Percentiles rank a stretch among this genome's conserved stretches.
phyloP scores from a whole-genome alignment of 2,797 vertebrate genomes.

The Coracias cyanogaster region DNA sequence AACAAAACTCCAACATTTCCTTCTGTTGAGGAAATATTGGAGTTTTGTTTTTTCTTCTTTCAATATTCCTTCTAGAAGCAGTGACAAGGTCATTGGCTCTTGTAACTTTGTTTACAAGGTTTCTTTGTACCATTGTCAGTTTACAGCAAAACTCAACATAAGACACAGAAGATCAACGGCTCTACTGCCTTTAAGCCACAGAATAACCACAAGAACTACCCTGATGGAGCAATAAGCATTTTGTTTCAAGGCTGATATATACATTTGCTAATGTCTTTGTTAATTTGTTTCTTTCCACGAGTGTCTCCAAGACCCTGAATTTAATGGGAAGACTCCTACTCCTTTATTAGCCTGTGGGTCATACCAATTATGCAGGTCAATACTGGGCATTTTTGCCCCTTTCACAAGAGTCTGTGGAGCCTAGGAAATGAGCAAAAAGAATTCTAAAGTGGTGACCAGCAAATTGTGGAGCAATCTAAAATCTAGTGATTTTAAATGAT shows the following conservation, averaged over 20 bases:
- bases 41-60: too few relatives aligned
- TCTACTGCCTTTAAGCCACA: neutral
- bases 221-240: neutral
- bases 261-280: neutral
- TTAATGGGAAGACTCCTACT: neutral
- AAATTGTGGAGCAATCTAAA: neutral
- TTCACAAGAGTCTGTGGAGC: neutral
- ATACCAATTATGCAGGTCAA: neutral
- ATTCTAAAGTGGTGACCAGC: neutral
- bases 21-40: too few relatives aligned
- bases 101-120: neutral
- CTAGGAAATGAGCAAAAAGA: neutral
- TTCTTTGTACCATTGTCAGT: neutral
- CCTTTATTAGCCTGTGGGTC: neutral
- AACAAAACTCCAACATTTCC: neutral
- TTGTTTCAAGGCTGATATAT: neutral
- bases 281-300: neutral
- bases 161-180: neutral
- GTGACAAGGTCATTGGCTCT: neutral
- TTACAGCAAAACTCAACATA: neutral
- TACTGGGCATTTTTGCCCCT: neutral
- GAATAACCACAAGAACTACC: neutral
- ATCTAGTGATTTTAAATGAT: neutral
- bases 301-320: neutral
- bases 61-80: neutral